Base-by-base conservation (phyloP, 1,140 invertebrate species). In the Trachelipus rathkii region DNA sequence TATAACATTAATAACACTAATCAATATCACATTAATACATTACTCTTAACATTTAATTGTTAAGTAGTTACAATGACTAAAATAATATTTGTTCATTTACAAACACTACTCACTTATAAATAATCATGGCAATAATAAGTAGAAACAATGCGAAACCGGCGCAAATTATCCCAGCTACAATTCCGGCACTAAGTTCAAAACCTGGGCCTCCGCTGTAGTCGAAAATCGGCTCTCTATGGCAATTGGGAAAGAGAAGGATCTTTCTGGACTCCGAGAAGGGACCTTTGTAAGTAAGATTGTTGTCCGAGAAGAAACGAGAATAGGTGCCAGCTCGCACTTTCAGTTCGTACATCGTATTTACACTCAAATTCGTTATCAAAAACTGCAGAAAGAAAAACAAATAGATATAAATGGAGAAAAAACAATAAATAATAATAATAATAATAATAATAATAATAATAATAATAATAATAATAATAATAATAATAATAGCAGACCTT, bases 321-420 rank as follows among this genome's bases (percentile, higher is more conserved):
- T 87, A 86, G 5, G 92, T 90, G 13, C 89, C 90, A 45, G 89
- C 92, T 76, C 89, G 87, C 44, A 94, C 88, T 85, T 89, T 89
- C 24, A 93, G 87, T 84, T 92, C 90, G 84, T 93, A 93, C 83
- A 90, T 86, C 0, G 88, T 88, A 84, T 92, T 89, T 78, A 89
- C 89, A 71, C 91, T 92, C 73, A 93, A 86, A 84, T 94, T 93
- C 74, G 88, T 88, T 78, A 93, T 87, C 53, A 89, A 86, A 84
- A 89, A 89, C 91, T 93, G 85, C 44, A 88, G 87, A 71, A 75
- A 71, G 77, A 79, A 74, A 74, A 19, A 70, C 73, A 76, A 23
- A 45, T 46, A 9, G 69, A 13, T 3, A 72, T 60, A 60, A 15
- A 19, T 60, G 19, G 8, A 8, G 50, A 33, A 33, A 33, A 33